These are phyloP conservation scores for Glandiceps talaboti DNA, from an alignment of 53 echinoderm and acorn worm genomes.

Conservation along the genomic window DNA sequence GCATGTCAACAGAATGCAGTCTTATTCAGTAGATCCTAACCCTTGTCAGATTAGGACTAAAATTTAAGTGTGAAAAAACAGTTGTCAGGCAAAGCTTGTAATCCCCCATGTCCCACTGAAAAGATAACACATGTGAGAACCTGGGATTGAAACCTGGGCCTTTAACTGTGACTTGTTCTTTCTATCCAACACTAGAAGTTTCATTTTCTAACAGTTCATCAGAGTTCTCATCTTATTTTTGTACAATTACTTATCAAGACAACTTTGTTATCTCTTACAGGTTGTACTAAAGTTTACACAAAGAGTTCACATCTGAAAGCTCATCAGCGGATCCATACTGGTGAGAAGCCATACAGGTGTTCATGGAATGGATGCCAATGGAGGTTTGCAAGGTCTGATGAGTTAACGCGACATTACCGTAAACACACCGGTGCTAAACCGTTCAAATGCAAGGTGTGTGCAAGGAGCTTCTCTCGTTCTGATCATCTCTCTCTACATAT, in stretches of 20 bases:
- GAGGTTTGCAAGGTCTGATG: conserved; percentile 85
- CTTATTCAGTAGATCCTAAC: too few relatives aligned
- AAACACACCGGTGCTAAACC: conserved; percentile 96
- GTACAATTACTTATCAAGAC: background rate
- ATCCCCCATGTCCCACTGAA: too few relatives aligned
- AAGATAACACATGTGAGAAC: too few relatives aligned
- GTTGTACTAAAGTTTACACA: conserved; percentile 86
- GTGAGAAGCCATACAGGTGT: conserved; percentile 86
- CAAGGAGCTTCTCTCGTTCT: conserved; percentile 77
- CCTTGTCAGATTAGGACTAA: too few relatives aligned
- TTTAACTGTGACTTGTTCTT: too few relatives aligned
- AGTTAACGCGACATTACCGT: conserved; percentile 76
- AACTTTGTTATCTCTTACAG: conserved; percentile 23
- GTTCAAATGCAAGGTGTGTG: conserved; percentile 91
- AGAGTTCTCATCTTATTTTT: background rate
- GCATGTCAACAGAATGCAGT: too few relatives aligned
- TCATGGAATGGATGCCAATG: conserved; percentile 81
- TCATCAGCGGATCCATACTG: conserved; percentile 81
- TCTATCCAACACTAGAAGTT: too few relatives aligned
- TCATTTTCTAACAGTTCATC: background rate
- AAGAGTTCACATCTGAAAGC: conserved; percentile 88
- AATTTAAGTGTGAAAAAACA: too few relatives aligned
- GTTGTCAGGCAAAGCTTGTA: too few relatives aligned
- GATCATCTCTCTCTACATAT: conserved; percentile 93
- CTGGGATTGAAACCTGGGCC: too few relatives aligned